Conservation (phyloP, 1,140 invertebrate genomes). For the Eciton burchellii region DNA sequence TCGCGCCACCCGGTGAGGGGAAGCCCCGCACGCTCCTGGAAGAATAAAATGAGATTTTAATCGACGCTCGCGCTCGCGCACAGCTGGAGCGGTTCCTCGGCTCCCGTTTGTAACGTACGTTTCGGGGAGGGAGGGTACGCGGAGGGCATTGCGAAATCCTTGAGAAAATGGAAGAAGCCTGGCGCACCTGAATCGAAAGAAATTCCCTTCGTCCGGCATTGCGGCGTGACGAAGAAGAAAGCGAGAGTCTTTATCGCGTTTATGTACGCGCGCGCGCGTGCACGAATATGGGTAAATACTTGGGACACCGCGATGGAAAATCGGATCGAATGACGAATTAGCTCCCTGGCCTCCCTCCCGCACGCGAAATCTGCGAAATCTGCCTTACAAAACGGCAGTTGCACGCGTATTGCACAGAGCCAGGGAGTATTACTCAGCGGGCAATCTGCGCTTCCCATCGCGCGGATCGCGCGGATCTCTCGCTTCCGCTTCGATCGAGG, state of each 20-base stretch:
- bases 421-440: not conserved
- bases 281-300: too few relatives aligned
- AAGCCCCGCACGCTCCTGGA: slow-evolving; percentile 27
- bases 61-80: slow-evolving; percentile 63
- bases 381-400: too few relatives aligned
- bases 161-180: not conserved
- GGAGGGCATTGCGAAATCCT: not conserved
- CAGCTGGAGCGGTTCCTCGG: slow-evolving; percentile 68
- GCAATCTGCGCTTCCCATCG: not conserved
- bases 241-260: too few relatives aligned
- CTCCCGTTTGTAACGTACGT: slow-evolving; percentile 55
- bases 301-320: too few relatives aligned
- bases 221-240: too few relatives aligned
- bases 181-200: too few relatives aligned
- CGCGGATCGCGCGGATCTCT: not conserved
- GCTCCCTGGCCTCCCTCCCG: too few relatives aligned
- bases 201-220: too few relatives aligned
- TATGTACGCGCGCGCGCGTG: too few relatives aligned
- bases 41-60: slow-evolving; percentile 71
- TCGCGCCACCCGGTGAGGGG: slow-evolving; percentile 62
- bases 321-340: too few relatives aligned
- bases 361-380: too few relatives aligned
- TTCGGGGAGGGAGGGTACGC: slow-evolving; percentile 8
- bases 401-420: not conserved
- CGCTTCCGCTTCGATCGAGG: not conserved